Evolutionary conservation across 2,797 vertebrate genomes (phyloP).

Genomic region (Halcyon smyrnensis): DNA sequence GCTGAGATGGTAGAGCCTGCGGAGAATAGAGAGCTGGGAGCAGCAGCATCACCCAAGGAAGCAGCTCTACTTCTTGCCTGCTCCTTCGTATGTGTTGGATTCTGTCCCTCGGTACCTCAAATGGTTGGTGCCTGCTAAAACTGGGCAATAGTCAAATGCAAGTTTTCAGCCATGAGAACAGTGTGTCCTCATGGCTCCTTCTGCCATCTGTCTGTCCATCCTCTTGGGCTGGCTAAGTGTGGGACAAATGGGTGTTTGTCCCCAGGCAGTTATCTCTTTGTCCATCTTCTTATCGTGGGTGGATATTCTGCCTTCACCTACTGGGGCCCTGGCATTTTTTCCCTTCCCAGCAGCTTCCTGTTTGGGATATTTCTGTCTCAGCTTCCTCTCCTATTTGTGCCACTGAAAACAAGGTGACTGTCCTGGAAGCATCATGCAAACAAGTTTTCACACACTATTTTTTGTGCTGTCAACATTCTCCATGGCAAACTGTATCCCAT

Average conservation of each 20-base stretch:
- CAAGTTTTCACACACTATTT: fast-evolving
- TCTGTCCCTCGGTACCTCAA: not conserved
- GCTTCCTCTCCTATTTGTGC: constrained; percentile 8
- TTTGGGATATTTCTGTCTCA: not conserved
- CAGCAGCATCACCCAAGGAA: not conserved
- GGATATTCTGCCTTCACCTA: constrained; percentile 15
- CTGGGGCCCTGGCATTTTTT: not conserved
- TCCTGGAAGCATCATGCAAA: not conserved
- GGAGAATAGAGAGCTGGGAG: fast-evolving
- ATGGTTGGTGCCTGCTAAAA: not conserved
- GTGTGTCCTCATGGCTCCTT: not conserved
- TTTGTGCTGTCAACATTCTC: not conserved
- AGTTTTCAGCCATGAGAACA: not conserved
- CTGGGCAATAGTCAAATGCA: not conserved
- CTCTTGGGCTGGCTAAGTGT: fast-evolving
- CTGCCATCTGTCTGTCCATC: not conserved
- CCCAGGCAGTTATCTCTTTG: not conserved
- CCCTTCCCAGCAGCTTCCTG: constrained; percentile 22
- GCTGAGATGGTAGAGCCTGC: fast-evolving
- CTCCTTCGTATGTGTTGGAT: fast-evolving
- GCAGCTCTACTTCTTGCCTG: not conserved
- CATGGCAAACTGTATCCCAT: not conserved
- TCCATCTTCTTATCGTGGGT: not conserved
- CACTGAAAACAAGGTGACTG: not conserved
- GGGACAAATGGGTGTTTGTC: not conserved